Conservation (phyloP, 1,140 invertebrate genomes). For the Propsilocerus akamusi region DNA sequence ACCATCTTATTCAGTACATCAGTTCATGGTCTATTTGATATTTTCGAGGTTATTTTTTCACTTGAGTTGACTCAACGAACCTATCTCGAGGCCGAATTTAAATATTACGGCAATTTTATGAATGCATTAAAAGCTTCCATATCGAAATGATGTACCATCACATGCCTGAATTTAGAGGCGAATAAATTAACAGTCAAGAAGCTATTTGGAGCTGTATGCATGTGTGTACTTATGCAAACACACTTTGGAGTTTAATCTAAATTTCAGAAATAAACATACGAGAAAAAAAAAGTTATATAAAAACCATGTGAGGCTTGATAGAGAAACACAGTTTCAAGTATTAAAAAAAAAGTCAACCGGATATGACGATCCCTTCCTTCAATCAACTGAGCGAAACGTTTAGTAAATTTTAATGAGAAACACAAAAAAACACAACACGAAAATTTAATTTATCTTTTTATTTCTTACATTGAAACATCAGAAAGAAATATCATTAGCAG, state of each 20-base stretch:
- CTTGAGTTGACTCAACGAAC: not conserved
- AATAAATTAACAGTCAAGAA: too few relatives aligned
- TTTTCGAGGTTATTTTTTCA: not conserved
- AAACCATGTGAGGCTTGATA: not conserved
- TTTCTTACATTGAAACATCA: too few relatives aligned
- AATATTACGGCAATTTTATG: not conserved
- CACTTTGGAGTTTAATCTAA: not conserved
- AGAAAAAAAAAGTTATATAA: too few relatives aligned
- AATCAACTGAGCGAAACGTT: slow-evolving; percentile 3
- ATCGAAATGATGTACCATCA: too few relatives aligned
- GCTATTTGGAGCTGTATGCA: too few relatives aligned
- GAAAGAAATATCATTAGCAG: too few relatives aligned
- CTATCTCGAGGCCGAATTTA: too few relatives aligned
- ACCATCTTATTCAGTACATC: too few relatives aligned
- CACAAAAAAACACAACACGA: not conserved
- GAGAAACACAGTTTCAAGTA: not conserved
- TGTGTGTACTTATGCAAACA: not conserved
- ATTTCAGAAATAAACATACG: too few relatives aligned
- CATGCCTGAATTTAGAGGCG: too few relatives aligned
- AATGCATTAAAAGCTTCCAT: not conserved
- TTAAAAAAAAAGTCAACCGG: not conserved
- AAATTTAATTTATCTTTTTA: not conserved
- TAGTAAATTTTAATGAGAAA: slow-evolving; percentile 4
- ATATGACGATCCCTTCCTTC: slow-evolving; percentile 4
- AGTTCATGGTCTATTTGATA: slow-evolving; percentile 2